These are phyloP conservation scores for Limnothrissa miodon DNA, from an alignment of 2,113 vertebrate species.

Conservation along the genomic window DNA sequence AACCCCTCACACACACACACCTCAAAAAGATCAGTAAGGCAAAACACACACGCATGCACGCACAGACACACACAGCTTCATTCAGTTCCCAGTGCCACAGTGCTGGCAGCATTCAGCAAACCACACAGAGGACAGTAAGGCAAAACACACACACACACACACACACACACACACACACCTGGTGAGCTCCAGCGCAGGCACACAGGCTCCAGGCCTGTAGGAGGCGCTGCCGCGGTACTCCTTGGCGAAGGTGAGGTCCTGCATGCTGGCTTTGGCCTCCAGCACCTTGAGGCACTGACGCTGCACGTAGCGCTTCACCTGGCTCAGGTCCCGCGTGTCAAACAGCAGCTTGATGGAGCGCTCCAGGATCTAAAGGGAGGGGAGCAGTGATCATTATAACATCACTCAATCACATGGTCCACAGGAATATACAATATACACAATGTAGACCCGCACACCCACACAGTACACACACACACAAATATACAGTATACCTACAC, in stretches of 20 bases:
- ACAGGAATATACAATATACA: neutral
- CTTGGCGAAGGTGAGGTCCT: constrained; percentile 96
- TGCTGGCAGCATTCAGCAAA: neutral
- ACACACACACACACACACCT: constrained; percentile 70
- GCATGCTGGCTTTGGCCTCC: constrained; percentile 91
- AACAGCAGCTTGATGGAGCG: constrained; percentile 96
- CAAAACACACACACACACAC: neutral
- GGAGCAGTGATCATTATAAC: neutral
- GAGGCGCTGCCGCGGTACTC: constrained; percentile 90
- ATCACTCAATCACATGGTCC: neutral
- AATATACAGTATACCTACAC: constrained; percentile 12
- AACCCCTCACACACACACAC: neutral
- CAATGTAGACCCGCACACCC: constrained; percentile 18
- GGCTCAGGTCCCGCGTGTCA: constrained; percentile 95
- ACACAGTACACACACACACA: constrained; percentile 20
- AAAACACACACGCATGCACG: neutral
- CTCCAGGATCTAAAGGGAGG: constrained; percentile 87
- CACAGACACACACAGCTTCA: neutral
- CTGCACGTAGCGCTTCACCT: constrained; percentile 95
- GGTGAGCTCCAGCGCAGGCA: constrained; percentile 94
- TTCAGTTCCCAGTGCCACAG: too few species aligned
- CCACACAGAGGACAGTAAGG: neutral
- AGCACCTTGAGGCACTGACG: constrained; percentile 91
- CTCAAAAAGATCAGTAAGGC: too few species aligned
- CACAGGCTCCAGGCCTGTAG: constrained; percentile 89